Conservation (phyloP, 2,113 vertebrate genomes). For the Myrmecobius fasciatus region DNA sequence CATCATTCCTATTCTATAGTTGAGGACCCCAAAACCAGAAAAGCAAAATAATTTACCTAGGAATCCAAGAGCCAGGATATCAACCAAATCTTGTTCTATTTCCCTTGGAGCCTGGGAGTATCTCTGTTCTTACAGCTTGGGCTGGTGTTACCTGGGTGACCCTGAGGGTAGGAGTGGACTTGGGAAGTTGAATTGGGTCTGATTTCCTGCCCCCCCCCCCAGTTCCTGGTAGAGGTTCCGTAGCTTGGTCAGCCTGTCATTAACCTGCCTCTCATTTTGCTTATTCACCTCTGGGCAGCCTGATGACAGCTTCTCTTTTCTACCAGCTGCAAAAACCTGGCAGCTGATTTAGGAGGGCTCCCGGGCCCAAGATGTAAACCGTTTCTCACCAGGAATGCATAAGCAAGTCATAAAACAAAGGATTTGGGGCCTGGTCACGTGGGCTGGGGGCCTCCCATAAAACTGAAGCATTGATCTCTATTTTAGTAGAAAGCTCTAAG, state of each 20-base stretch:
- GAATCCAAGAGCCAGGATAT: too few relatives aligned
- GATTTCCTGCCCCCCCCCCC: background rate
- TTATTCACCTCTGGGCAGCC: constrained; percentile 82
- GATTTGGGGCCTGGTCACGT: constrained; percentile 90
- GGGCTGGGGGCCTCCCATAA: constrained; percentile 89
- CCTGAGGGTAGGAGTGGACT: background rate
- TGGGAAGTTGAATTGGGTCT: background rate
- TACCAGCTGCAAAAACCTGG: constrained; percentile 89
- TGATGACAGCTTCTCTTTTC: constrained; percentile 90
- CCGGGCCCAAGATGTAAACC: constrained; percentile 93
- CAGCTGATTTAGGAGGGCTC: constrained; percentile 96
- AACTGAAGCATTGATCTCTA: constrained; percentile 90
- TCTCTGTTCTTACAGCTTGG: background rate
- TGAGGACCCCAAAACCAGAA: constrained; percentile 20
- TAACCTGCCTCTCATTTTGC: constrained; percentile 83
- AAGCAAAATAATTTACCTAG: background rate
- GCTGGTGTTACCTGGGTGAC: background rate
- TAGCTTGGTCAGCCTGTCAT: constrained; percentile 71
- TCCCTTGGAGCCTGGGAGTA: background rate
- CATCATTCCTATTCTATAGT: background rate
- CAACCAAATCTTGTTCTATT: background rate
- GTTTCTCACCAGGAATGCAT: constrained; percentile 93
- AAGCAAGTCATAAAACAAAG: constrained; percentile 96
- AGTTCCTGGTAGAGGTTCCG: background rate
- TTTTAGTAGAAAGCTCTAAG: constrained; percentile 82